Conservation (phyloP, 1,140 invertebrate genomes). For the Tetramorium parvispinum region DNA sequence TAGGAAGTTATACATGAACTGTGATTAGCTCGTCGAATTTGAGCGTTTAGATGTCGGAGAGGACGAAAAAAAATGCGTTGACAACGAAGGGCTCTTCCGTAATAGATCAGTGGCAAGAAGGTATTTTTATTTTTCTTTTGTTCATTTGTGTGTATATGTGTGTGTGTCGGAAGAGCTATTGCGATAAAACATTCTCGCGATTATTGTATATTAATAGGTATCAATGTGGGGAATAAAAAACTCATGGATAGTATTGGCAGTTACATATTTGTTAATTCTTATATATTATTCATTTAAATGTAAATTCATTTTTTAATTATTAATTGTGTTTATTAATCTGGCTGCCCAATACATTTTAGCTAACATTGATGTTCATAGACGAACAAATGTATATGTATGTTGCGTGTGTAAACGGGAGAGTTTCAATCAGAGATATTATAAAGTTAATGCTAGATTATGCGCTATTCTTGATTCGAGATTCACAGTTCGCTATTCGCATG, state of each 20-base stretch:
- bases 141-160: conserved; percentile 28
- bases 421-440: conserved; percentile 72
- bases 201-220: conserved; percentile 71
- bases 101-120: conserved; percentile 31
- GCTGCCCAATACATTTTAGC: neutral
- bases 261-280: conserved; percentile 42
- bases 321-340: conserved; percentile 23
- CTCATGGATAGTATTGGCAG: neutral
- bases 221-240: conserved; percentile 26
- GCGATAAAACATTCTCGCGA: neutral
- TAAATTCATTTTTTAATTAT: conserved; percentile 4
- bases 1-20: conserved; percentile 56
- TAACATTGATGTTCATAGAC: conserved; percentile 60
- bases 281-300: neutral
- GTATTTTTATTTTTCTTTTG: conserved; percentile 19
- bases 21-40: conserved; percentile 73
- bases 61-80: neutral
- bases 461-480: neutral
- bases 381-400: conserved; percentile 30
- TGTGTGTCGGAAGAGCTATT: conserved; percentile 18
- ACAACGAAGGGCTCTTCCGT: conserved; percentile 43
- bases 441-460: neutral
- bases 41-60: conserved; percentile 30
- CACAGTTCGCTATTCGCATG: neutral
- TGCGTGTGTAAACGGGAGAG: conserved; percentile 66